Percentiles rank a stretch among this genome's conserved stretches.
Evolutionary conservation across 2,888 invertebrate genomes (phyloP).

Genomic region (Lasioglossum pauxillum): DNA sequence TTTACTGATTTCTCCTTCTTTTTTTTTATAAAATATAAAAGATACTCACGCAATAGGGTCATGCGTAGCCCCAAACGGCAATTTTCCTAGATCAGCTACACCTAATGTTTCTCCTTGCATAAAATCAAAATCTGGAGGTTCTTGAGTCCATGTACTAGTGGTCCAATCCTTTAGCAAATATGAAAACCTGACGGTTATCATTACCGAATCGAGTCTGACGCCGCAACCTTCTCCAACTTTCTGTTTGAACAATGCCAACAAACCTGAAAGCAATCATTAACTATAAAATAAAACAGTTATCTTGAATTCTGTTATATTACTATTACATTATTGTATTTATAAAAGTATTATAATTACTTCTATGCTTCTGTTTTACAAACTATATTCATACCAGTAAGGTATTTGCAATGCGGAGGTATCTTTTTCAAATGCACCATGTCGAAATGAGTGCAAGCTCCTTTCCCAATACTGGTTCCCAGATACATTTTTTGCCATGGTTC

Average conservation of each 20-base stretch:
- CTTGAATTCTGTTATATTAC: background rate
- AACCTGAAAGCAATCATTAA: conserved; percentile 81
- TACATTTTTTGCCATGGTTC: conserved; percentile 93
- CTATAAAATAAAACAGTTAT: conserved; percentile 20
- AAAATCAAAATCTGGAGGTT: conserved; percentile 86
- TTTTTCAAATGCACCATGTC: conserved; percentile 95
- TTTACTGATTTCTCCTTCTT: background rate
- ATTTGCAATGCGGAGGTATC: conserved; percentile 92
- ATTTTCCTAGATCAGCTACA: conserved; percentile 85
- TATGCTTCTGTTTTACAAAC: conserved; percentile 18
- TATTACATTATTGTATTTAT: background rate
- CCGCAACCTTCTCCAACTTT: conserved; percentile 88
- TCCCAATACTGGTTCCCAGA: conserved; percentile 92
- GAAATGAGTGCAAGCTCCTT: conserved; percentile 92
- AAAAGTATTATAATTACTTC: conserved; percentile 10
- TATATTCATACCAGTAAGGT: conserved; percentile 88
- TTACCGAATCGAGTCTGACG: conserved; percentile 87
- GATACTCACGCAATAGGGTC: conserved; percentile 89
- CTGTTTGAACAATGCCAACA: conserved; percentile 95
- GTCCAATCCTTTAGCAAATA: conserved; percentile 88
- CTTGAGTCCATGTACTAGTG: conserved; percentile 88
- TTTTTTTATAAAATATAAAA: background rate
- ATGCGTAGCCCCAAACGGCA: conserved; percentile 94
- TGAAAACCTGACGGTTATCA: conserved; percentile 91
- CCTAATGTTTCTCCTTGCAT: conserved; percentile 86